phyloP scores from a whole-genome alignment of 37 sponge, comb jelly and placozoan species.

The Cliona cf. orientalis region DNA sequence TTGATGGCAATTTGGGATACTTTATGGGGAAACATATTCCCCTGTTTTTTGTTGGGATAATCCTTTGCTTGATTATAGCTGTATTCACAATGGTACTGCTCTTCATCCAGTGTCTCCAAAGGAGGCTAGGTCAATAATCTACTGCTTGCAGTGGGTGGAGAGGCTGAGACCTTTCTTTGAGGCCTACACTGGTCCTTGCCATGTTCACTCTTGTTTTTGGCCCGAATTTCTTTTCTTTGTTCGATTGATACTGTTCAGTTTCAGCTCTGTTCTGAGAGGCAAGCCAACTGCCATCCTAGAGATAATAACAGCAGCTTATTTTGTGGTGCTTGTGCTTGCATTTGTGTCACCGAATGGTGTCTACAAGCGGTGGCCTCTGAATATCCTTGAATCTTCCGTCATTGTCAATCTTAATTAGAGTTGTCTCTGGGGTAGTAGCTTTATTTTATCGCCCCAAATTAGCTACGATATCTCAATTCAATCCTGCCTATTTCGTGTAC shows the following conservation, averaged over 20 bases:
- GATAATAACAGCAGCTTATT: no score
- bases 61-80: neutral
- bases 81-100: conserved; percentile 5
- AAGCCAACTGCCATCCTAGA: no score
- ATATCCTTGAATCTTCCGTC: no score
- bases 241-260: neutral
- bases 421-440: no score
- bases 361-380: no score
- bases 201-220: conserved; percentile 15
- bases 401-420: no score
- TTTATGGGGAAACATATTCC: conserved; percentile 1
- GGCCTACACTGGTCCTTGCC: conserved; percentile 3
- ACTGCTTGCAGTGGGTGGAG: conserved; percentile 6
- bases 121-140: neutral
- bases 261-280: no score
- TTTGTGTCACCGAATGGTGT: no score
- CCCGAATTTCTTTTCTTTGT: conserved; percentile 8
- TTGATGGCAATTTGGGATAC: conserved; percentile 18
- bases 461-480: no score
- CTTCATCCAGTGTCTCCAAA: conserved; percentile 1
- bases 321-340: no score
- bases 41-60: neutral
- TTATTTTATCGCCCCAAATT: no score
- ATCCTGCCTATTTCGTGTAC: no score
- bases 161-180: conserved; percentile 33